phyloP scores from a whole-genome alignment of 2,113 vertebrate genomes.

The Stegastes partitus region DNA sequence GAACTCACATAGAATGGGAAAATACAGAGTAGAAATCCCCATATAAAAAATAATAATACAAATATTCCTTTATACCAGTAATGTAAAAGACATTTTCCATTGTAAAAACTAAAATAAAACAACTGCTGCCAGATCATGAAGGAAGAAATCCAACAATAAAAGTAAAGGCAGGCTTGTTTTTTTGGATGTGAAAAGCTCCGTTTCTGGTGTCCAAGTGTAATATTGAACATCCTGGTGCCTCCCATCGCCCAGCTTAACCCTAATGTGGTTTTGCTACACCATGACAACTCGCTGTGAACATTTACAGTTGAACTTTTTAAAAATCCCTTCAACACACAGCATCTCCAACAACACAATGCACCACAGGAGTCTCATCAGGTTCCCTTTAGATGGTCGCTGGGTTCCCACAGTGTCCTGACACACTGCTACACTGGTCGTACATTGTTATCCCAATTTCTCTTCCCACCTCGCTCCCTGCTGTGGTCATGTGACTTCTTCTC shows the following conservation, averaged over 20 bases:
- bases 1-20: no score
- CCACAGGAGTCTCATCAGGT: background rate
- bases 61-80: background rate
- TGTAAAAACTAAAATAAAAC: no score
- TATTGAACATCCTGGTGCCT: background rate
- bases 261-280: no score
- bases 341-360: no score
- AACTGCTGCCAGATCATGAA: background rate
- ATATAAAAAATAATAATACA: background rate
- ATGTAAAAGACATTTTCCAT: no score
- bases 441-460: background rate
- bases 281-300: no score
- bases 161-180: no score
- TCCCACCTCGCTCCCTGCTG: background rate
- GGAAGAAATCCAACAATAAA: no score
- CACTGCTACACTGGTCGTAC: background rate
- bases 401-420: background rate
- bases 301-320: no score
- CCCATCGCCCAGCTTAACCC: background rate
- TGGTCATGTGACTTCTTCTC: background rate
- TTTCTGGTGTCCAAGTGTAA: no score
- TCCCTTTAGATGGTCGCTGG: background rate
- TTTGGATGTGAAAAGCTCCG: no score
- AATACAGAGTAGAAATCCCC: background rate
- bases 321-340: no score